These are phyloP conservation scores for Heliangelus exortis DNA, from an alignment of 2,797 vertebrate species.

Conservation along the genomic window DNA sequence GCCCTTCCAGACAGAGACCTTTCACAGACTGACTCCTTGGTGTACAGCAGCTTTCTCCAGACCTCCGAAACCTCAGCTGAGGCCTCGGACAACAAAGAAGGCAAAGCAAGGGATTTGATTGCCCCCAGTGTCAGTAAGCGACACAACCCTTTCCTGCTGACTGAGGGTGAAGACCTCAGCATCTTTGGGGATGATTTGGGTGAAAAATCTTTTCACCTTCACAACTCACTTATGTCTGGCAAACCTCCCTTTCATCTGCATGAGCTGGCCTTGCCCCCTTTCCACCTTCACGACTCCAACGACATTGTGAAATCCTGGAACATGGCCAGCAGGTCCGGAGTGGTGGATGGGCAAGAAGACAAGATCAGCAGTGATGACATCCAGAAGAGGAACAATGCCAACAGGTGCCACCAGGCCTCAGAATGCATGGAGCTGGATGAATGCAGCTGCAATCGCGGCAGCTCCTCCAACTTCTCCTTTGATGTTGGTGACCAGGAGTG, in stretches of 20 bases:
- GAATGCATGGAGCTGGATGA: constrained; percentile 83
- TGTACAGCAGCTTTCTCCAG: constrained; percentile 90
- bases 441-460: constrained; percentile 81
- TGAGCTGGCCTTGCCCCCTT: constrained; percentile 71
- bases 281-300: constrained; percentile 70
- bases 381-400: constrained; percentile 46
- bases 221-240: constrained; percentile 69
- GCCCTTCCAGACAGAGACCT: constrained; percentile 89
- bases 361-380: constrained; percentile 67
- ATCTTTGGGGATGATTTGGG: constrained; percentile 63
- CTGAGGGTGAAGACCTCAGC: constrained; percentile 80
- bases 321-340: constrained; percentile 63
- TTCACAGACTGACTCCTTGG: constrained; percentile 88
- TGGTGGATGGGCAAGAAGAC: constrained; percentile 78
- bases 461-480: constrained; percentile 88
- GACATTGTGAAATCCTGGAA: constrained; percentile 79
- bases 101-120: constrained; percentile 61
- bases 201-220: constrained; percentile 87
- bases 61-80: constrained; percentile 60
- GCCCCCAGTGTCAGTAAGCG: constrained; percentile 71
- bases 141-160: constrained; percentile 91
- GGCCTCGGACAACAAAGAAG: constrained; percentile 73
- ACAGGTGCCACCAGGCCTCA: constrained; percentile 68
- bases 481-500: constrained; percentile 90
- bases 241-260: constrained; percentile 77